A percentile compares a stretch with the other conserved stretches of the same genome.
Conservation (phyloP, 1,140 invertebrate species). For the Carposina sasakii region DNA sequence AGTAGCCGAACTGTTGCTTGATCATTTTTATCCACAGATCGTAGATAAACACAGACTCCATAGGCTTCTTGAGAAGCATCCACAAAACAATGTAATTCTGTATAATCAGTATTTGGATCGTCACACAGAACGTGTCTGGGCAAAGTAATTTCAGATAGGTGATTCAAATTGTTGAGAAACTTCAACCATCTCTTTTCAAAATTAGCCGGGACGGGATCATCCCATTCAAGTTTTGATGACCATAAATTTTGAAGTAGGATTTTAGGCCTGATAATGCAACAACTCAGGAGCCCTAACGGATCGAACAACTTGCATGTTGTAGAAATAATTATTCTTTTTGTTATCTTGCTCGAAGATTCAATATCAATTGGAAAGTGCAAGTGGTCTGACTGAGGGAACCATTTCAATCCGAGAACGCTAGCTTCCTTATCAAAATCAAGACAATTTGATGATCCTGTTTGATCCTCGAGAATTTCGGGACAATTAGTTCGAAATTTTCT, state of each 20-base stretch:
- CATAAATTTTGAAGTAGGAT: conserved; percentile 21
- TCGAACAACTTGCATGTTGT: conserved; percentile 18
- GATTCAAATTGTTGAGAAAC: background rate
- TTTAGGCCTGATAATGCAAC: conserved; percentile 12
- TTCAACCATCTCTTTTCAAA: background rate
- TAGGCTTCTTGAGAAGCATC: conserved; percentile 3
- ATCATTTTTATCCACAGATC: background rate
- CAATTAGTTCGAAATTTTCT: conserved; percentile 19
- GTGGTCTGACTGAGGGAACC: background rate
- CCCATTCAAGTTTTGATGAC: conserved; percentile 14
- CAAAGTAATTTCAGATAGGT: conserved; percentile 1
- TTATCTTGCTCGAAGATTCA: conserved; percentile 3
- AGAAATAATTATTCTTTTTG: conserved; percentile 16
- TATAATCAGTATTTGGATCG: background rate
- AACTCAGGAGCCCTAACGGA: conserved; percentile 12
- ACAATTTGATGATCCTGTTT: background rate
- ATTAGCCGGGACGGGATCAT: conserved; percentile 10
- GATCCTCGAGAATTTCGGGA: conserved; percentile 2
- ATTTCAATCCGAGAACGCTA: conserved; percentile 5
- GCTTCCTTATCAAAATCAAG: background rate
- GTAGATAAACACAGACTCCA: background rate
- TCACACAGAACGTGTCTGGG: background rate
- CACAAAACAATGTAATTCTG: conserved; percentile 3
- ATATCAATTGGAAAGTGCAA: conserved; percentile 2
- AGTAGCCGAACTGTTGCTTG: background rate